Evolutionary conservation across 2,888 invertebrate genomes (phyloP).

Genomic region (Toxonevra muliebris): DNA sequence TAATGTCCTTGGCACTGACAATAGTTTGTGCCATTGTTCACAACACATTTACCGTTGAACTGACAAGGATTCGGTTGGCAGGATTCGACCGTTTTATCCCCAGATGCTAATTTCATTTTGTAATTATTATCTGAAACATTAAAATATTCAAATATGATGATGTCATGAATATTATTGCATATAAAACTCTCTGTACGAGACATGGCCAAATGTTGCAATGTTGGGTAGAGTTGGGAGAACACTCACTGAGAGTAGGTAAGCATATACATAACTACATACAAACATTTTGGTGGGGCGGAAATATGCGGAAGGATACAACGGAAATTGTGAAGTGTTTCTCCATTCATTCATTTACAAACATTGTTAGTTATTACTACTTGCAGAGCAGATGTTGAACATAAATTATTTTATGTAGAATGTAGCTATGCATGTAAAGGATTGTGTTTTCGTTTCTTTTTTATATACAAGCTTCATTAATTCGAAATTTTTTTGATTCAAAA

Average conservation of each 20-base stretch:
- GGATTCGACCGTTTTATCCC: constrained; percentile 72
- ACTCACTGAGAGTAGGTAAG: too few relatives aligned
- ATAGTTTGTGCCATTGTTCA: constrained; percentile 69
- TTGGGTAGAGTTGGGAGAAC: too few relatives aligned
- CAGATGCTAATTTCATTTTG: constrained; percentile 71
- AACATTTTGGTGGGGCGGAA: not conserved
- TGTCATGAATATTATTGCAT: not conserved
- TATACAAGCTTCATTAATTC: too few relatives aligned
- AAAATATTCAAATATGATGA: not conserved
- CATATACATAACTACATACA: too few relatives aligned
- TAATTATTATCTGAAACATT: constrained; percentile 70
- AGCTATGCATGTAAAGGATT: too few relatives aligned
- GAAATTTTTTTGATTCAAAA: too few relatives aligned
- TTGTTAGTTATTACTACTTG: too few relatives aligned
- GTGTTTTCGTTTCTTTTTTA: too few relatives aligned
- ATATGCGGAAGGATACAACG: constrained; percentile 29
- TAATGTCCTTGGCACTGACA: constrained; percentile 79
- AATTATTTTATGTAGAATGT: too few relatives aligned
- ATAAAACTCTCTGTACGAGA: too few relatives aligned
- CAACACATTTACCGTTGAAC: constrained; percentile 73
- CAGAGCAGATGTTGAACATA: too few relatives aligned
- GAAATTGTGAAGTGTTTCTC: constrained; percentile 17
- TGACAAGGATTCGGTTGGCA: constrained; percentile 80
- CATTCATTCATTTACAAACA: constrained; percentile 8
- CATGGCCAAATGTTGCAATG: too few relatives aligned